These are phyloP conservation scores for Tapera naevia DNA, from an alignment of 2,797 vertebrate genomes.

Conservation along the genomic window DNA sequence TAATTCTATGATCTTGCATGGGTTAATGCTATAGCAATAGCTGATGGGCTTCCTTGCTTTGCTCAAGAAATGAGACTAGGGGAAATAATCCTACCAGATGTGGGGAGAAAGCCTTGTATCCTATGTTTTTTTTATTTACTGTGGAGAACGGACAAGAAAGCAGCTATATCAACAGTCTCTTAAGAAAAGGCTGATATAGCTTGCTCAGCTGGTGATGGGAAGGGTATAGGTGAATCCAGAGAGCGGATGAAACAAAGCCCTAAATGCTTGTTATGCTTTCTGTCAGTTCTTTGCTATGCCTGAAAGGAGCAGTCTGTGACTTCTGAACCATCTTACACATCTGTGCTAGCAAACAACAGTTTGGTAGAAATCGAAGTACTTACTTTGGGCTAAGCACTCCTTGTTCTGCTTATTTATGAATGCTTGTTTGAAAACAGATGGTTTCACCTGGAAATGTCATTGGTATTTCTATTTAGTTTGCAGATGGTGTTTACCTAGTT, in stretches of 20 bases:
- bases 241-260: not conserved
- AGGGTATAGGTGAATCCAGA: not conserved
- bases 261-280: not conserved
- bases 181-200: not conserved
- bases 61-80: not conserved
- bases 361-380: not conserved
- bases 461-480: slow-evolving; percentile 83
- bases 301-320: not conserved
- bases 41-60: not conserved
- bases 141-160: not conserved
- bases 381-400: not conserved
- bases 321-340: not conserved
- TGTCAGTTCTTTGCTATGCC: not conserved
- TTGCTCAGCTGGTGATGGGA: not conserved
- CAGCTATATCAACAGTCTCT: not conserved
- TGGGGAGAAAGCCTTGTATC: not conserved
- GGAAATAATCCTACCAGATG: not conserved
- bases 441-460: not conserved
- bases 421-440: not conserved
- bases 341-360: not conserved
- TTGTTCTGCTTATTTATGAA: not conserved
- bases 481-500: slow-evolving; percentile 96
- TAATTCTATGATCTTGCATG: not conserved
- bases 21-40: not conserved
- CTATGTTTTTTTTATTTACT: not conserved